These are phyloP conservation scores for Toxonevra muliebris DNA, from an alignment of 2,888 invertebrate genomes.

Conservation along the genomic window DNA sequence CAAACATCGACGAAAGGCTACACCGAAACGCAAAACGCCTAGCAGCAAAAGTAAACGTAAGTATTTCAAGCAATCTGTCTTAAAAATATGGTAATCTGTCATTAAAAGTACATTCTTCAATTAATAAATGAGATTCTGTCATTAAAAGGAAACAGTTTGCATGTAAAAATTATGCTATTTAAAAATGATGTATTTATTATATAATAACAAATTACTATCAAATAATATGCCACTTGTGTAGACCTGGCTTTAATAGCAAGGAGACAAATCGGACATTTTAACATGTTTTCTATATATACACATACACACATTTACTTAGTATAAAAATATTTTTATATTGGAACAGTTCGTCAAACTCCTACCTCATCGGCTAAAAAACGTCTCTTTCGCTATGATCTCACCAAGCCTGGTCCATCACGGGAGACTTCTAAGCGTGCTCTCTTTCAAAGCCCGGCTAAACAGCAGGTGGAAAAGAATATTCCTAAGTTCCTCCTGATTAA, in stretches of 20 bases:
- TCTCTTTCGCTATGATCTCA: conserved; percentile 50
- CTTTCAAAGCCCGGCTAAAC: conserved; percentile 77
- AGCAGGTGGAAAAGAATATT: conserved; percentile 61
- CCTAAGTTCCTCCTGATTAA: conserved; percentile 50
- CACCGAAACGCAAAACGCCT: conserved; percentile 69
- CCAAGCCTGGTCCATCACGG: conserved; percentile 62
- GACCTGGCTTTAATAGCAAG: too few relatives aligned
- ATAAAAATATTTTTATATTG: neutral
- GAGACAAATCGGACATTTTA: too few relatives aligned
- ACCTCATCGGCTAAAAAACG: conserved; percentile 59
- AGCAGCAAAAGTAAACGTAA: conserved; percentile 65
- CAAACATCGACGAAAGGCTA: conserved; percentile 57
- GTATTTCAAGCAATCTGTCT: conserved; percentile 18
- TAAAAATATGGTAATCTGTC: too few relatives aligned
- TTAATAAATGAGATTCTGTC: too few relatives aligned
- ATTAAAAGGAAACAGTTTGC: too few relatives aligned
- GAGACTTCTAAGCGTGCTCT: conserved; percentile 76
- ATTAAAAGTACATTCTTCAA: too few relatives aligned
- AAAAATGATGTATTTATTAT: too few relatives aligned
- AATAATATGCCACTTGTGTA: too few relatives aligned
- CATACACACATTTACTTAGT: too few relatives aligned
- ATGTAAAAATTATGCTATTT: too few relatives aligned
- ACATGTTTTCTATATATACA: too few relatives aligned
- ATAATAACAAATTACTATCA: neutral
- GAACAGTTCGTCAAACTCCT: conserved; percentile 57